These are phyloP conservation scores for Eupithecia exiguata DNA, from an alignment of 2,888 invertebrate genomes.

Conservation along the genomic window DNA sequence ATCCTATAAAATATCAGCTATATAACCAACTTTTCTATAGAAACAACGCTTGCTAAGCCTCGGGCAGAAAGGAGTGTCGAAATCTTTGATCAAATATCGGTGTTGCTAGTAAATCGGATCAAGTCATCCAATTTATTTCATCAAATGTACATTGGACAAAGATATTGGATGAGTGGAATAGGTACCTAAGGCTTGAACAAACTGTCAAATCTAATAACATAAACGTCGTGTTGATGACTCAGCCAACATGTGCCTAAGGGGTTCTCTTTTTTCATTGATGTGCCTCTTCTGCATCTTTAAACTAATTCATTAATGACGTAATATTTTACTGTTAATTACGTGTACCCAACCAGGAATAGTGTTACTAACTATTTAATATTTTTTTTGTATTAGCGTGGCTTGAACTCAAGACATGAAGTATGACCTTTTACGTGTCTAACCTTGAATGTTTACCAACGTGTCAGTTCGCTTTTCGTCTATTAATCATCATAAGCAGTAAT, in stretches of 20 bases:
- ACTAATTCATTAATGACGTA: neutral
- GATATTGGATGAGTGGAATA: too few species aligned
- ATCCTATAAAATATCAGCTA: too few species aligned
- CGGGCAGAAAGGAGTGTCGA: too few species aligned
- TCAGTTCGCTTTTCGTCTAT: neutral
- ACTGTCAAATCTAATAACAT: neutral
- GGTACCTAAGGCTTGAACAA: neutral
- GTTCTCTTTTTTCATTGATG: too few species aligned
- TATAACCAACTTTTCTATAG: too few species aligned
- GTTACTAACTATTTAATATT: too few species aligned
- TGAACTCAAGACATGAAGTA: neutral
- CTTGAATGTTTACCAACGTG: neutral
- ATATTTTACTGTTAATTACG: neutral
- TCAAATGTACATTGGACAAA: too few species aligned
- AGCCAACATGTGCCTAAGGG: neutral
- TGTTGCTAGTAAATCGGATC: too few species aligned
- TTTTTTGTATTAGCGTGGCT: neutral
- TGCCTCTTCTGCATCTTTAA: neutral
- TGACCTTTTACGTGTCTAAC: neutral
- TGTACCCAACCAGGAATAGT: neutral
- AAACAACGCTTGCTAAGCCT: too few species aligned
- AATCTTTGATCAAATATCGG: too few species aligned
- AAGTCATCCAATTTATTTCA: too few species aligned
- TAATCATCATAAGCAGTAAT: neutral
- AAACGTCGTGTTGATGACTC: neutral